Percentiles rank a stretch among this genome's conserved stretches.
Conservation (phyloP, 2,113 vertebrate species). For the Corythornis madagascariensis region DNA sequence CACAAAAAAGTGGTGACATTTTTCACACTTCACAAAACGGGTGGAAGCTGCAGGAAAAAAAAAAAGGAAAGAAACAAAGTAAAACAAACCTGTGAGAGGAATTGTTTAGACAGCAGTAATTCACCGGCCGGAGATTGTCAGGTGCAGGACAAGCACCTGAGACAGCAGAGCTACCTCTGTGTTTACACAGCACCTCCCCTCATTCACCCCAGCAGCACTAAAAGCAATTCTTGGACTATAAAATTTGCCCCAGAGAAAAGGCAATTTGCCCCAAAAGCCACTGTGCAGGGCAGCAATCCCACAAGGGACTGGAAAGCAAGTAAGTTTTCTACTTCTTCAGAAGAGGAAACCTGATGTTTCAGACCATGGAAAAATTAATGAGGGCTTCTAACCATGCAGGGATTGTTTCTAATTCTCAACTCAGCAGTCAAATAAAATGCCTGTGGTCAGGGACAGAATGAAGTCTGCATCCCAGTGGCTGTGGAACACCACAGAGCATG, state of each 20-base stretch:
- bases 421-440: not conserved
- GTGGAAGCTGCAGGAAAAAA: conserved; percentile 84
- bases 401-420: not conserved
- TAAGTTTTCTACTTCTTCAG: not conserved
- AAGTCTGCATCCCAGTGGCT: not conserved
- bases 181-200: not conserved
- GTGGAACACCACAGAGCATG: not conserved
- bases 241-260: not conserved
- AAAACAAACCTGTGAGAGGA: not conserved
- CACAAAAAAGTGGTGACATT: conserved; percentile 99
- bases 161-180: not conserved
- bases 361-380: not conserved
- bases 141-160: not conserved
- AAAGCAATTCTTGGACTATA: not conserved
- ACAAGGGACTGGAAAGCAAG: not conserved
- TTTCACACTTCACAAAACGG: conserved; percentile 98
- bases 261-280: not conserved
- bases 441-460: not conserved
- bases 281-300: not conserved
- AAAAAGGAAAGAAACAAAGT: not conserved
- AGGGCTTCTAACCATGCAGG: not conserved
- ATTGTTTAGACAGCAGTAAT: not conserved
- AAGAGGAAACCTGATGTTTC: not conserved
- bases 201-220: not conserved
- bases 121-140: not conserved